Base-by-base conservation (phyloP, 2,797 vertebrate species). In the Neostethus bicornis region DNA sequence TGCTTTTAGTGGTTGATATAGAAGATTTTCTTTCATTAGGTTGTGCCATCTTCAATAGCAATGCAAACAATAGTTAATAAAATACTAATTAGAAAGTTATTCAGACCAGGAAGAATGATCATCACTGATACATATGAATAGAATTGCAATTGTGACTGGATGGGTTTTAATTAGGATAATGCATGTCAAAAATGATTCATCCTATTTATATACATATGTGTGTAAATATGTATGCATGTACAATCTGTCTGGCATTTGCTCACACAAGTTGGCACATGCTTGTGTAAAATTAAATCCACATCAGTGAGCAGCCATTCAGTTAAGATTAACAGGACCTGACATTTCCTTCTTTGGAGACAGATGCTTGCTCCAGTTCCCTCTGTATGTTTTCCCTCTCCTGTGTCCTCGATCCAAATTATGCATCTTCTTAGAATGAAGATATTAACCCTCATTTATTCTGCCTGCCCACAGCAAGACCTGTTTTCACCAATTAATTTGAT, bases 241-340 rank as follows among this genome's bases (percentile, higher is more conserved):
- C 24, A 66, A 25, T 47, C 38, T 23, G 43, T 57, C 63, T 50
- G 57, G 45, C 60, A 47, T 37, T 72, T 66, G 73, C 53, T 44
- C 65, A 75, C 72, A 41, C 62, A 65, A 63, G 47, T 56, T 54
- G 61, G 54, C 62, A n/a, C 68, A 38, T 14, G 23, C 77, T 81
- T 74, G 83, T 85, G 68, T 83, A 61, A 80, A 83, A 88, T 89
- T 77, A 87, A 87, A 82, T 84, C 56, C 83, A 84, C 53, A 71
- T 88, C 87, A 87, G 79, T 60, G 76, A 66, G 85, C 88, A 86
- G 76, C 68, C 73, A 59, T 77, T 87, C 75, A 81, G 77, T 90
- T 83, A 82, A 85, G 75, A 88, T 85, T 87, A 91, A 91, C 79
- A 84, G 70, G 77, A 89, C 55, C 70, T 85, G 89, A 86, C 85